Percentiles rank a stretch among this genome's conserved stretches.
Conservation (phyloP, 2,797 vertebrate species). For the Rhynchonycteris naso region DNA sequence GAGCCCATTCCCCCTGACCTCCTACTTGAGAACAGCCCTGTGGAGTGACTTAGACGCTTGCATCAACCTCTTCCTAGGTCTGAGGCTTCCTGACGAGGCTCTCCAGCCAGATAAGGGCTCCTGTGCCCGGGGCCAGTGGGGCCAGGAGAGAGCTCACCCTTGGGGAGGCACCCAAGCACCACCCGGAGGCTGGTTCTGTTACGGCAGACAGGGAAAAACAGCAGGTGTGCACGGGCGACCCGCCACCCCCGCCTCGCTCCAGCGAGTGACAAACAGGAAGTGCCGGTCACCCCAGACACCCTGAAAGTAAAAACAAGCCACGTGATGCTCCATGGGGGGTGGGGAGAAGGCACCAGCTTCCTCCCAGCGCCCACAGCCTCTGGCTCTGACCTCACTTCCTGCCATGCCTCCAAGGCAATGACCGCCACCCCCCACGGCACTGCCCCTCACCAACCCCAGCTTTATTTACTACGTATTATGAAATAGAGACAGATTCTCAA, state of each 20-base stretch:
- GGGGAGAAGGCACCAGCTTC: constrained; percentile 49
- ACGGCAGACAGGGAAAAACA: constrained; percentile 47
- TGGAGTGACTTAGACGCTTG: background rate
- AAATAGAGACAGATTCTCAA: background rate
- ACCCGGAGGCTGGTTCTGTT: constrained; percentile 22
- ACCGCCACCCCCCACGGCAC: background rate
- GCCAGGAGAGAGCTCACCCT: background rate
- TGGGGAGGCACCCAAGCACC: background rate
- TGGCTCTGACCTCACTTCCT: constrained; percentile 59
- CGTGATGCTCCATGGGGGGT: accelerated
- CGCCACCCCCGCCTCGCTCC: background rate
- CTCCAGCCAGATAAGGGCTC: background rate
- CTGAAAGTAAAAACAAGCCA: constrained; percentile 56
- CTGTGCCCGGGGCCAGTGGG: background rate
- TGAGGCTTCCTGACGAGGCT: background rate
- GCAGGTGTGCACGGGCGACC: constrained; percentile 73
- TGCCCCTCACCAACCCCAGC: background rate
- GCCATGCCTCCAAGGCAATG: background rate
- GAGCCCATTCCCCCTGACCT: background rate
- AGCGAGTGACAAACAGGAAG: constrained; percentile 68
- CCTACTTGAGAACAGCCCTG: background rate
- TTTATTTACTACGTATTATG: background rate
- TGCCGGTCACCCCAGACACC: background rate
- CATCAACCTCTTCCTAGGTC: background rate
- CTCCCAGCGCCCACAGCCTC: constrained; percentile 57